A percentile compares a stretch with the other conserved stretches of the same genome.
These are phyloP conservation scores for Manduca sexta DNA, from an alignment of 1,140 invertebrate species.

Conservation along the genomic window DNA sequence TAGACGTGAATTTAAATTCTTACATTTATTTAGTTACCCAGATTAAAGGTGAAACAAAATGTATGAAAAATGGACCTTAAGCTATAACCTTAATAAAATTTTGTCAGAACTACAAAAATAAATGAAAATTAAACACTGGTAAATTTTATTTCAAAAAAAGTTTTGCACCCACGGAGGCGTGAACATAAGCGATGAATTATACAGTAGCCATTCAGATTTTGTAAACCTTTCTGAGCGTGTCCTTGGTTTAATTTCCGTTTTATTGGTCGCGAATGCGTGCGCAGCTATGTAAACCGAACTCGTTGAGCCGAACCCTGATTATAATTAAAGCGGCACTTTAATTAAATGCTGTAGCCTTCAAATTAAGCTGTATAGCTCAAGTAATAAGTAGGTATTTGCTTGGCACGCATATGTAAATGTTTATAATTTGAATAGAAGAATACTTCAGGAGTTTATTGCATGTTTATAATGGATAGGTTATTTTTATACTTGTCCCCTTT, in stretches of 20 bases:
- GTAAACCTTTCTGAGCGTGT: neutral
- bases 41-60: too few species aligned
- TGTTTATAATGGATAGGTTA: too few species aligned
- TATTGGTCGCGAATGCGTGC: conserved; percentile 3
- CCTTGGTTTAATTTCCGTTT: conserved; percentile 1
- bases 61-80: too few species aligned
- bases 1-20: too few species aligned
- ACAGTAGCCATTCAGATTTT: neutral
- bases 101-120: too few species aligned
- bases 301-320: conserved; percentile 10
- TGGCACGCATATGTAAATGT: too few species aligned
- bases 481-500: too few species aligned
- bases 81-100: too few species aligned
- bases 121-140: neutral
- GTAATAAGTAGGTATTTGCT: neutral
- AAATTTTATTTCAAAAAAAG: neutral
- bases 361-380: conserved; percentile 2
- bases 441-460: too few species aligned
- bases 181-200: neutral
- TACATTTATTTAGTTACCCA: too few species aligned
- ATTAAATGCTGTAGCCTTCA: conserved; percentile 14
- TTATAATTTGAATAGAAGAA: too few species aligned
- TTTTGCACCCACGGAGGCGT: neutral
- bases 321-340: conserved; percentile 13
- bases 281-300: conserved; percentile 8